Percentiles rank a stretch among this genome's conserved stretches.
phyloP scores from a whole-genome alignment of 1,140 invertebrate genomes.

The Tyrophagus putrescentiae region DNA sequence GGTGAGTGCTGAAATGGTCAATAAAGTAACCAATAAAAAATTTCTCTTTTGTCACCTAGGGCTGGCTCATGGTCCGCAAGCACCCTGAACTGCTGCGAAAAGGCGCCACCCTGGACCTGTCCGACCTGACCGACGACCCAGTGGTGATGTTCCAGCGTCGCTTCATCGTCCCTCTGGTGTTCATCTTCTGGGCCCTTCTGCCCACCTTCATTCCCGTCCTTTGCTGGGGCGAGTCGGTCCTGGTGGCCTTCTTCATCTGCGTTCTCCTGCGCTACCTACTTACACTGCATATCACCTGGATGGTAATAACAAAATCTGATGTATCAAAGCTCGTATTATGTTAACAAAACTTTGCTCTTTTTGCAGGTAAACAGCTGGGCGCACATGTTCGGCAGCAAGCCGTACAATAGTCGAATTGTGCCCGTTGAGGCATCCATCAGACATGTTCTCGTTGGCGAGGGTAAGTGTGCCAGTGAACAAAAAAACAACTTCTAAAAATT shows the following conservation, averaged over 20 bases:
- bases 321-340: no score
- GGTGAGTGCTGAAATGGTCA: no score
- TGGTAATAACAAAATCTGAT: no score
- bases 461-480: no score
- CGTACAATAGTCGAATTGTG: background rate
- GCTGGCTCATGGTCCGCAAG: conserved; percentile 80
- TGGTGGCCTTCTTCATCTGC: background rate
- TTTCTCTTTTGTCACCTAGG: no score
- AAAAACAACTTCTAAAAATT: no score
- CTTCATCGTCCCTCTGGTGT: conserved; percentile 38
- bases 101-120: conserved; percentile 8
- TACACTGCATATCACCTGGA: background rate
- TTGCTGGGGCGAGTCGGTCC: conserved; percentile 58
- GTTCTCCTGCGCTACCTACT: background rate
- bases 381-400: background rate
- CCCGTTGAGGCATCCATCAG: background rate
- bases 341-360: no score
- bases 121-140: conserved; percentile 11
- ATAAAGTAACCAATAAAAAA: no score
- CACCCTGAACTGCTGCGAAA: conserved; percentile 49
- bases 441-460: background rate
- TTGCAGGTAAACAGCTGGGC: background rate
- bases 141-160: background rate
- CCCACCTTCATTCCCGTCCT: conserved; percentile 66
- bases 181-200: conserved; percentile 61